phyloP scores from a whole-genome alignment of 2,888 invertebrate genomes.

The Megaustenia siamemsis region DNA sequence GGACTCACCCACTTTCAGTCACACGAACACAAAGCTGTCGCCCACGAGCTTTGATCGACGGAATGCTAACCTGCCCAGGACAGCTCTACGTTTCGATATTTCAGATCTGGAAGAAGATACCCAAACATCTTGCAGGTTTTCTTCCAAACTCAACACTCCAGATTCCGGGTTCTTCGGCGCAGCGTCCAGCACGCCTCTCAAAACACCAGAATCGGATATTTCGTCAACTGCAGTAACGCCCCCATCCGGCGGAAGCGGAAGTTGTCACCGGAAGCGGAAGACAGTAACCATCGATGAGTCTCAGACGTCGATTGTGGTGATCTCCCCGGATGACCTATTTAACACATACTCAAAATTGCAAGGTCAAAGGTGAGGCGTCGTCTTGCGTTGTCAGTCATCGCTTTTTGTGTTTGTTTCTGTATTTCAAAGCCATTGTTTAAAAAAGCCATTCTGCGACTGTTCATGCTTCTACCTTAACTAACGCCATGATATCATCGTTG shows the following conservation, averaged over 20 bases:
- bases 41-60: conserved; percentile 28
- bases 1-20: conserved; percentile 27
- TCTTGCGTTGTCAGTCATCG: neutral
- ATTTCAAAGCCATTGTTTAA: no score
- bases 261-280: conserved; percentile 46
- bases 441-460: no score
- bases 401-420: neutral
- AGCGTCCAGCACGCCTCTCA: conserved; percentile 35
- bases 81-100: conserved; percentile 31
- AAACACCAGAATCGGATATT: conserved; percentile 50
- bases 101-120: conserved; percentile 1
- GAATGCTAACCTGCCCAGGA: neutral
- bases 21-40: neutral
- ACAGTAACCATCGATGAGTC: conserved; percentile 53
- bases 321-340: conserved; percentile 53
- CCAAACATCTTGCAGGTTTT: neutral
- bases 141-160: conserved; percentile 40
- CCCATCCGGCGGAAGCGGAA: conserved; percentile 35
- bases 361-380: conserved; percentile 38
- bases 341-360: conserved; percentile 44
- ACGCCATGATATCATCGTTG: no score
- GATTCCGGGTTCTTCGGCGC: conserved; percentile 49
- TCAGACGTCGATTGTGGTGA: conserved; percentile 50
- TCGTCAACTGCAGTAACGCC: conserved; percentile 38
- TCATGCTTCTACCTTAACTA: no score